A percentile compares a stretch with the other conserved stretches of the same genome.
Evolutionary conservation across 2,888 invertebrate species (phyloP).

Genomic region (Trissolcus japonicus): DNA sequence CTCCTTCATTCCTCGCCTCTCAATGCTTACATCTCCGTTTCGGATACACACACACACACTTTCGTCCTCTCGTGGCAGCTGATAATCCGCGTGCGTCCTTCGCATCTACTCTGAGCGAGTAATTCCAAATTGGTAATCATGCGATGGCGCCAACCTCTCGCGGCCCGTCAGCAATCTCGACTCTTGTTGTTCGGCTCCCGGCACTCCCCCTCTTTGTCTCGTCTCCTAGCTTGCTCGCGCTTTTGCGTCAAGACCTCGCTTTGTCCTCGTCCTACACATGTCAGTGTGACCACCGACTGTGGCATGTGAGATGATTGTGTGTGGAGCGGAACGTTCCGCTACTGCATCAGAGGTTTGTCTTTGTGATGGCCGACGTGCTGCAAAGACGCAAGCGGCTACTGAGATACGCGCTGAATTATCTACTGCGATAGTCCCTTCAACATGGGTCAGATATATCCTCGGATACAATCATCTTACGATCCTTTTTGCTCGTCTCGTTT

Average conservation of each 20-base stretch:
- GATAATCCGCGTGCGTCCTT: conserved; percentile 68
- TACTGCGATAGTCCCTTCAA: conserved; percentile 70
- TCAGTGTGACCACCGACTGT: conserved; percentile 58
- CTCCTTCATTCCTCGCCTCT: conserved; percentile 51
- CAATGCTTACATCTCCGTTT: conserved; percentile 54
- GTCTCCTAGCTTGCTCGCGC: conserved; percentile 46
- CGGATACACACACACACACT: conserved; percentile 49
- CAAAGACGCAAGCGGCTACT: conserved; percentile 71
- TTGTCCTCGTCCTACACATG: conserved; percentile 56
- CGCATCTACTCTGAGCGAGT: conserved; percentile 65
- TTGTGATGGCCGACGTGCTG: conserved; percentile 73
- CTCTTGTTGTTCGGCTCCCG: conserved; percentile 71
- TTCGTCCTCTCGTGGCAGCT: conserved; percentile 58
- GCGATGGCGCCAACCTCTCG: conserved; percentile 76
- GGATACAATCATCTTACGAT: conserved; percentile 62
- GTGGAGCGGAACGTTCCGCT: conserved; percentile 69
- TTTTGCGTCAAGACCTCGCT: conserved; percentile 36
- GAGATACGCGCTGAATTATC: conserved; percentile 76
- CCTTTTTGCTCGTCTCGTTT: conserved; percentile 48
- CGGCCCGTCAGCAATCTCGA: conserved; percentile 74
- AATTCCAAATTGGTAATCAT: conserved; percentile 77
- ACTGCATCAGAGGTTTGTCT: conserved; percentile 72
- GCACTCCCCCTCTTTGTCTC: conserved; percentile 56
- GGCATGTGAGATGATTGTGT: conserved; percentile 70
- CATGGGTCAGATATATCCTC: conserved; percentile 62